phyloP scores from a whole-genome alignment of 2,797 vertebrate genomes.

The Thunnus albacares region DNA sequence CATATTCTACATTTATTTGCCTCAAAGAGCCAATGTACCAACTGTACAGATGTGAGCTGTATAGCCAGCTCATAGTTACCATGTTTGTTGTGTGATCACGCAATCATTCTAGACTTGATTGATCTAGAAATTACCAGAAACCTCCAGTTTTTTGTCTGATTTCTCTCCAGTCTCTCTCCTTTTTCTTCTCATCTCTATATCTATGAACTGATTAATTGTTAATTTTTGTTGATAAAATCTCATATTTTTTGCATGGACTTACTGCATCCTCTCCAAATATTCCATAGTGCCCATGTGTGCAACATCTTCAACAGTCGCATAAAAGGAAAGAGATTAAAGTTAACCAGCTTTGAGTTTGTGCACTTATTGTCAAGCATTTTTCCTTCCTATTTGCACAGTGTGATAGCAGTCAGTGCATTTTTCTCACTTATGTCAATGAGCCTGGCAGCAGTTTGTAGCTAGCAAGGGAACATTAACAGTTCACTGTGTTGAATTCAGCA shows the following conservation, averaged over 20 bases:
- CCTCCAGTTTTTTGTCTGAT: no score
- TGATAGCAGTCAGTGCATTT: constrained; percentile 26
- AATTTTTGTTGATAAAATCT: background rate
- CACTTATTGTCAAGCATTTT: constrained; percentile 13
- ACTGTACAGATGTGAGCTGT: background rate
- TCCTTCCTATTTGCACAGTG: background rate
- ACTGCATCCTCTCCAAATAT: background rate
- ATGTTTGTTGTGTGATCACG: no score
- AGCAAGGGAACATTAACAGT: constrained; percentile 8
- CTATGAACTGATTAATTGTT: background rate
- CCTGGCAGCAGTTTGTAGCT: constrained; percentile 4
- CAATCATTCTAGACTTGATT: no score
- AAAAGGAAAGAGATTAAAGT: background rate
- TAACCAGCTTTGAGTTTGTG: background rate
- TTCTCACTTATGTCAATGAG: constrained; percentile 23
- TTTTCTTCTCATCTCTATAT: no score
- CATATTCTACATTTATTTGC: background rate
- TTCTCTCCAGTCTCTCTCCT: no score
- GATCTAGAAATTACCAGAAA: no score
- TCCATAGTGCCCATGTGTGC: no score
- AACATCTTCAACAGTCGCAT: background rate
- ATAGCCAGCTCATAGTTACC: no score
- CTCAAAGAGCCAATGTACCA: no score
- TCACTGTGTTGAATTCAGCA: constrained; percentile 19
- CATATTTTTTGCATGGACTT: background rate